Percentiles rank a stretch among this genome's conserved stretches.
Evolutionary conservation across 2,113 vertebrate genomes (phyloP).

Genomic region (Eidolon helvum): DNA sequence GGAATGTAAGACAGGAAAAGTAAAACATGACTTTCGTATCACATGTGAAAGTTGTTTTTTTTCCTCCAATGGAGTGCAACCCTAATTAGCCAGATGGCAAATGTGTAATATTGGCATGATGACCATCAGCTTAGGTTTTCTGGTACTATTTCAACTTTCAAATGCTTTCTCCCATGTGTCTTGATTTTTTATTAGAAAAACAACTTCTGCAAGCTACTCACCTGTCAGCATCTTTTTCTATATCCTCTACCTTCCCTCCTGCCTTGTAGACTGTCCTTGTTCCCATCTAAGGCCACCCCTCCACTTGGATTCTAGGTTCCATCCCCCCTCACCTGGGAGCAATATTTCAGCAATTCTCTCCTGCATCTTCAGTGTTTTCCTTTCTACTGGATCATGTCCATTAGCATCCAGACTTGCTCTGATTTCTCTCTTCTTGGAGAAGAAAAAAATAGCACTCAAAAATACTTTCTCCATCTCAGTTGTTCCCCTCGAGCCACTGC

Average conservation of each 20-base stretch:
- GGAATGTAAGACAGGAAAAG: not conserved
- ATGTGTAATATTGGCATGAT: not conserved
- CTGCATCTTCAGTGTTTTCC: not conserved
- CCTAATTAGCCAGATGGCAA: not conserved
- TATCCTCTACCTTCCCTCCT: not conserved
- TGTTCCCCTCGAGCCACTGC: not conserved
- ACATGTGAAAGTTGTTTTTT: not conserved
- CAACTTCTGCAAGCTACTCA: not conserved
- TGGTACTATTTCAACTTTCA: not conserved
- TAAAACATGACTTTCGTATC: not conserved
- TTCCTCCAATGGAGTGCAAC: not conserved
- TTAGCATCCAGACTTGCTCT: not conserved
- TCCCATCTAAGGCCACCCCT: not conserved
- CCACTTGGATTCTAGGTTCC: not conserved
- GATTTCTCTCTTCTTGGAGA: not conserved
- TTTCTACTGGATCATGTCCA: not conserved
- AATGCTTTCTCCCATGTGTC: not conserved
- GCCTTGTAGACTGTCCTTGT: not conserved
- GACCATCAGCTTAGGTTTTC: slow-evolving; percentile 19
- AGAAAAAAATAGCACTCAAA: not conserved
- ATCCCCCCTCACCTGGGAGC: not conserved
- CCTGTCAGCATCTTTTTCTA: not conserved
- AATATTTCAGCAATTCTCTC: not conserved
- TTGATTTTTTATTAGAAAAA: slow-evolving; percentile 50
- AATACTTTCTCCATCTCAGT: not conserved